These are phyloP conservation scores for Heliconius eleuchia DNA, from an alignment of 1,140 invertebrate species.

Conservation along the genomic window DNA sequence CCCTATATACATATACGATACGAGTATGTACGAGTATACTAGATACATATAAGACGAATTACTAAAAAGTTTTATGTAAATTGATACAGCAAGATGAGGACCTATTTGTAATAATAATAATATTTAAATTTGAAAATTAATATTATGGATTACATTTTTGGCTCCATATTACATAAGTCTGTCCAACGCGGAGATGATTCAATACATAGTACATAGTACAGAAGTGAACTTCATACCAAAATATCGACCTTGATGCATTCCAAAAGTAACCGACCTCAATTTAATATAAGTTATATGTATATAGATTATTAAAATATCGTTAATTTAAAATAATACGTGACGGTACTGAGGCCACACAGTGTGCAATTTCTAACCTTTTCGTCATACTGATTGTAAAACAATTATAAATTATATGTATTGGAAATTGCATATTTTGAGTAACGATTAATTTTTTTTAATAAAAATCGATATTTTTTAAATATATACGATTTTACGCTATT, in stretches of 20 bases:
- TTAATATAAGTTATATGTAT: slow-evolving; percentile 1
- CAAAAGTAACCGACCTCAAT: slow-evolving; percentile 12
- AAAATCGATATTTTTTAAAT: no score
- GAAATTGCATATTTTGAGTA: background rate
- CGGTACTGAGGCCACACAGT: slow-evolving; percentile 4
- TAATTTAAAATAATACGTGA: slow-evolving; percentile 13
- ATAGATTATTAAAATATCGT: slow-evolving; percentile 17
- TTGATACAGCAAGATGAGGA: no score
- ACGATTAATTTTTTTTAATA: no score
- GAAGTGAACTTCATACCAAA: slow-evolving; percentile 9
- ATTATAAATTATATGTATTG: background rate
- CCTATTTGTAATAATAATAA: no score
- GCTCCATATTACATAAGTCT: slow-evolving; percentile 6
- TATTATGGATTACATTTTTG: background rate
- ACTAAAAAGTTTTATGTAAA: no score
- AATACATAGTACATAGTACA: background rate
- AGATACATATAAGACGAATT: no score
- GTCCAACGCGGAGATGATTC: background rate
- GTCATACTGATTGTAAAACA: background rate
- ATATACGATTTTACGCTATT: no score
- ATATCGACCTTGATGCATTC: slow-evolving; percentile 18
- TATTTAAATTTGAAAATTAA: background rate
- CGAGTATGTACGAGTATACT: no score
- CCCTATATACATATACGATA: no score
- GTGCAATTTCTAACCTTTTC: slow-evolving; percentile 2